phyloP scores from a whole-genome alignment of 2,113 vertebrate species.

The Abramis brama region DNA sequence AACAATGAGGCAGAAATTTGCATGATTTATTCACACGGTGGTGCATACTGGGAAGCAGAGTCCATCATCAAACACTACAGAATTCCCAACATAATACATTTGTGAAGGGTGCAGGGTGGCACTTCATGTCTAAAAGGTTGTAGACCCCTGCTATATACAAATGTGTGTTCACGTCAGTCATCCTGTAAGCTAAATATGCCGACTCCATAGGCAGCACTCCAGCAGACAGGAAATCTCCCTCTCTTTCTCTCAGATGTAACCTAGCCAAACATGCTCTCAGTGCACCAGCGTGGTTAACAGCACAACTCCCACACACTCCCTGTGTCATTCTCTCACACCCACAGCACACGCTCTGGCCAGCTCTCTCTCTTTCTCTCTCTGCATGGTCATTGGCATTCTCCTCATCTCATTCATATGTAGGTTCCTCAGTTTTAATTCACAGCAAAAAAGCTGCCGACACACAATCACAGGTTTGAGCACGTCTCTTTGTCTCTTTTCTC shows the following conservation, averaged over 20 bases:
- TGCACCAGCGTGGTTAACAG: neutral
- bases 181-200: slow-evolving; percentile 24
- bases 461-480: neutral
- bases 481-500: slow-evolving; percentile 10
- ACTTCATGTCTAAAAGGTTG: neutral
- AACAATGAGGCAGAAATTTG: neutral
- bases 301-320: slow-evolving; percentile 14
- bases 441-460: slow-evolving; percentile 31
- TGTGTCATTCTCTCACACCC: neutral
- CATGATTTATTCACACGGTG: neutral
- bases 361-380: slow-evolving; percentile 4
- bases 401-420: slow-evolving; percentile 38
- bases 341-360: neutral
- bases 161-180: slow-evolving; percentile 57
- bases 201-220: slow-evolving; percentile 15
- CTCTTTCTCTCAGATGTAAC: slow-evolving; percentile 4
- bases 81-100: neutral
- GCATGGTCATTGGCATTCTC: slow-evolving; percentile 53
- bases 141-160: slow-evolving; percentile 1
- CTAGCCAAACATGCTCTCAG: slow-evolving; percentile 20
- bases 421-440: slow-evolving; percentile 42
- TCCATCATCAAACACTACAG: neutral
- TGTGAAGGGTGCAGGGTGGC: neutral
- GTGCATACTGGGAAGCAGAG: neutral
- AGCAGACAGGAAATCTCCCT: slow-evolving; percentile 7